A percentile compares a stretch with the other conserved stretches of the same genome.
Conservation (phyloP, 2,888 invertebrate genomes). For the Zygaena filipendulae region DNA sequence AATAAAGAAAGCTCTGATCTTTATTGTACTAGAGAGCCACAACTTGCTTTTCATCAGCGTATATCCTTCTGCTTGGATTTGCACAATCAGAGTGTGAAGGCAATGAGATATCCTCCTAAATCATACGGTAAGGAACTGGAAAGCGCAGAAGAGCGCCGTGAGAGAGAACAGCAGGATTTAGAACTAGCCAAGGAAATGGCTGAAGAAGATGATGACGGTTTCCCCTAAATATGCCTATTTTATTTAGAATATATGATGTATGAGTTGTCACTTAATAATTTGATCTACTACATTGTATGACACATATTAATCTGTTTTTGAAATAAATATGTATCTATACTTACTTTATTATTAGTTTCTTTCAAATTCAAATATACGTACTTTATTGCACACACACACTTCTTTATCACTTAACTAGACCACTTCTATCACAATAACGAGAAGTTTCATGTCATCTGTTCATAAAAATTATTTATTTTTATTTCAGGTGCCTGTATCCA, state of each 20-base stretch:
- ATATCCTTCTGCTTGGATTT: conserved; percentile 97
- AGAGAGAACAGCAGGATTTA: conserved; percentile 96
- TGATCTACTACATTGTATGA: too few species aligned
- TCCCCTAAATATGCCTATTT: conserved; percentile 52
- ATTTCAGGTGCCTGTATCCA: too few species aligned
- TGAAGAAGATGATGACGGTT: conserved; percentile 97
- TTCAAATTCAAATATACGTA: too few species aligned
- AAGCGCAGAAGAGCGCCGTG: conserved; percentile 95
- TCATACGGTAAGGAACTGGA: conserved; percentile 98
- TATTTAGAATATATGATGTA: too few species aligned
- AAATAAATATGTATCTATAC: too few species aligned
- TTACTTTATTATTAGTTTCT: too few species aligned
- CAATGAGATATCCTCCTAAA: conserved; percentile 99
- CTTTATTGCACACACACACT: too few species aligned
- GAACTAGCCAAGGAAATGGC: conserved; percentile 99
- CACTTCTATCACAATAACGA: too few species aligned
- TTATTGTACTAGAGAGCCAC: conserved; percentile 96
- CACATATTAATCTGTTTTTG: too few species aligned
- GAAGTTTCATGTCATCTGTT: too few species aligned
- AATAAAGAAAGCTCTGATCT: conserved; percentile 97
- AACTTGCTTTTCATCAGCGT: conserved; percentile 95
- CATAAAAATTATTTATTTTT: too few species aligned
- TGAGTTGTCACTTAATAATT: conserved; percentile 16
- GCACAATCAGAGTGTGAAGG: conserved; percentile 99
- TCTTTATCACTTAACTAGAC: too few species aligned